A percentile compares a stretch with the other conserved stretches of the same genome.
Conservation (phyloP, 2,113 vertebrate species). For the Atractosteus spatula region DNA sequence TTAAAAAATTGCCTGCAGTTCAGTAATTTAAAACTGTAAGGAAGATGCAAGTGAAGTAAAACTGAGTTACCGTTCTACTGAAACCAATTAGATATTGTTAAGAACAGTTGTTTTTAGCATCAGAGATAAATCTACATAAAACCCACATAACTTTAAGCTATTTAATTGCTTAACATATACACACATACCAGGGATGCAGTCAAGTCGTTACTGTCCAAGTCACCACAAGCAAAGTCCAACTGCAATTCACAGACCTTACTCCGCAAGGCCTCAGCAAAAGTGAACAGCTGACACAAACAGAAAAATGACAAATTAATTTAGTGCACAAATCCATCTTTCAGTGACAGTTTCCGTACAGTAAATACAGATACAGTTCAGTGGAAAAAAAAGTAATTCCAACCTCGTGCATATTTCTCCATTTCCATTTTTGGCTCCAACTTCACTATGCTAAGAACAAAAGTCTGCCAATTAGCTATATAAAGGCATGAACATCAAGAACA, state of each 20-base stretch:
- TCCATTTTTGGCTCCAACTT: too few relatives aligned
- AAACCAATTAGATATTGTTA: constrained; percentile 5
- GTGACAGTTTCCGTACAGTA: too few relatives aligned
- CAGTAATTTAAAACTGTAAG: background rate
- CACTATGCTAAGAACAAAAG: too few relatives aligned
- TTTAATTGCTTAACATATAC: background rate
- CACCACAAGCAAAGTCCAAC: background rate
- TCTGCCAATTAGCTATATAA: background rate
- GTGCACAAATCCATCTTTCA: background rate
- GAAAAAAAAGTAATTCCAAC: too few relatives aligned
- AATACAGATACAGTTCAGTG: too few relatives aligned
- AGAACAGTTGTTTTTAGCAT: background rate
- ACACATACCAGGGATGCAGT: background rate
- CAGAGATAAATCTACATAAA: background rate
- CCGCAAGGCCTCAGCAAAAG: constrained; percentile 4
- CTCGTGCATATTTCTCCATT: too few relatives aligned
- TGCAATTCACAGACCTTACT: constrained; percentile 5
- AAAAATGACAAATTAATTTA: background rate
- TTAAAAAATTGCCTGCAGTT: too few relatives aligned
- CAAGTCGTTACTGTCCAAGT: background rate
- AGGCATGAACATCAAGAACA: background rate
- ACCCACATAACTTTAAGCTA: background rate
- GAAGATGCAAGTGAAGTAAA: too few relatives aligned
- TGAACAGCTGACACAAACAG: constrained; percentile 7
- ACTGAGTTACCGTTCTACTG: too few relatives aligned